Base-by-base conservation (phyloP, 2,888 invertebrate genomes). In the Hyalella azteca region DNA sequence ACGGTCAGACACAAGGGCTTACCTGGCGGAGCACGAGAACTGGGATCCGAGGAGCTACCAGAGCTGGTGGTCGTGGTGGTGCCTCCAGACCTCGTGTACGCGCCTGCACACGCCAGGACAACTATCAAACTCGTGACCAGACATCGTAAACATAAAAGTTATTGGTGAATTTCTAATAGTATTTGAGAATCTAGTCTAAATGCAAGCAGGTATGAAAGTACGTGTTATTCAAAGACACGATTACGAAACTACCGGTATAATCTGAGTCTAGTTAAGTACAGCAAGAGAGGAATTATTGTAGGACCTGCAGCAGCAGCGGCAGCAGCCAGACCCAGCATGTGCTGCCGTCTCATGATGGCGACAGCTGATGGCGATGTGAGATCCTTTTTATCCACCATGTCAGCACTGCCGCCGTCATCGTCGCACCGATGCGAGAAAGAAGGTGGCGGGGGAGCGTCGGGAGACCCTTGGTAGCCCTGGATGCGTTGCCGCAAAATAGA, bases 401-500 rank as follows among this genome's bases (percentile, higher is more conserved):
- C 66, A 29, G 41, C 39, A 26, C 49, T 49, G 3, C 54, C 45
- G 26, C 49, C 49, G 11, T 32, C 73, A 13, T 48, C 45, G 11
- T 49, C 73, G 13, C 66, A 73, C 39, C 75, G 41, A 41, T 78
- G 80, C 39, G 48, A 77, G 48, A 75, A 78, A 41, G 81, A 80
- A 29, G 81, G 83, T 22, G 80, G 81, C 36, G 81, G 78, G 32
- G 82, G 81, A 22, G 84, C 82, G 45, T 84, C 85, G n/a, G 79
- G 73, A 22, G 82, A 81, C 40, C 82, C 81, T 45, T 78, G 73
- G 45, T 79, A 80, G 39, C 85, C 85, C 54, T 85, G 83, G 48
- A 85, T 85, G 26, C 85, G 81, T 50, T 85, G 85, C 48, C 85
- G 60, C 73, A 85, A 79, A 66, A 84, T 84, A 11, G 84, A 84